Evolutionary conservation across 2,113 vertebrate species (phyloP).

Genomic region (Crotalus horridus): DNA sequence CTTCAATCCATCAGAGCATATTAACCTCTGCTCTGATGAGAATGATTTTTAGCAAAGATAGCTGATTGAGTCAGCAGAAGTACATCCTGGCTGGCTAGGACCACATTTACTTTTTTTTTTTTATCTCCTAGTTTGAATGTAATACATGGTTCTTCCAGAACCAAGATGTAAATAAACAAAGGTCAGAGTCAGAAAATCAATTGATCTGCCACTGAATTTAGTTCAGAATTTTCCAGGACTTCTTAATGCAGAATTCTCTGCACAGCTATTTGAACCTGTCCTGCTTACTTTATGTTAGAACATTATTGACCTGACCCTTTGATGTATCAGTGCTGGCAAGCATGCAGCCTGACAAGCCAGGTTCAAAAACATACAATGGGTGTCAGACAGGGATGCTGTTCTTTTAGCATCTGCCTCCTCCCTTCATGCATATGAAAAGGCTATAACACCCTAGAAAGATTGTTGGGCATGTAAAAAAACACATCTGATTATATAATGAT

Average conservation of each 20-base stretch:
- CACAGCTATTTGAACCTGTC: conserved; percentile 23
- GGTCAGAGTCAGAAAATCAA: conserved; percentile 22
- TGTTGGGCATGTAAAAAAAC: neutral
- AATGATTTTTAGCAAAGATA: neutral
- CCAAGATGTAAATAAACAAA: neutral
- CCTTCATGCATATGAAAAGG: conserved; percentile 39
- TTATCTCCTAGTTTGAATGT: neutral
- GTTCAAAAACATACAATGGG: conserved; percentile 22
- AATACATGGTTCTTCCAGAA: neutral
- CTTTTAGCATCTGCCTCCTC: neutral
- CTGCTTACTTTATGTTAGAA: conserved; percentile 25
- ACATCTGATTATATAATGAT: neutral
- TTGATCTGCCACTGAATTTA: neutral
- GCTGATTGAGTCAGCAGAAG: neutral
- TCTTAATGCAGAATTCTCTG: conserved; percentile 2
- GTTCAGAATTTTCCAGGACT: conserved; percentile 18
- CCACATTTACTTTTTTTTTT: neutral
- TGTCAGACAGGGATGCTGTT: neutral
- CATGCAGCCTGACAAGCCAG: conserved; percentile 27
- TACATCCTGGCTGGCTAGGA: neutral
- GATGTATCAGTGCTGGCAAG: conserved; percentile 25
- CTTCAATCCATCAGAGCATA: neutral
- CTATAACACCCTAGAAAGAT: neutral
- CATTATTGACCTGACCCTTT: conserved; percentile 10
- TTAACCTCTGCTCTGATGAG: neutral